Percentiles rank a stretch among this genome's conserved stretches.
Evolutionary conservation across 2,888 invertebrate genomes (phyloP).

Genomic region (Ochropleura leucogaster): DNA sequence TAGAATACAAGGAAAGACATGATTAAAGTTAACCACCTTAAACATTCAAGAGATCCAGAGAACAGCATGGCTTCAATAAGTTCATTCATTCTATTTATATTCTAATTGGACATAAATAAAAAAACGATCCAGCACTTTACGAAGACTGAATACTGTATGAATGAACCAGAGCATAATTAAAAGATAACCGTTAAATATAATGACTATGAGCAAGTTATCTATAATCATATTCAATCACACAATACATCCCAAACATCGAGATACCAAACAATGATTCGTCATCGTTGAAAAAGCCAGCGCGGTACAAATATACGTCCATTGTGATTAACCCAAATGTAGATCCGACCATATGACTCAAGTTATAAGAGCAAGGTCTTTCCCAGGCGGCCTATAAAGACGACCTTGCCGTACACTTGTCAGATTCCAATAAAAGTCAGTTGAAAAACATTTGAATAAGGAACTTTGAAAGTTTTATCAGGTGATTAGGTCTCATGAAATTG

Average conservation of each 20-base stretch:
- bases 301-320: conserved; percentile 54
- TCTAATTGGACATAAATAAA: conserved; percentile 27
- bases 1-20: conserved; percentile 23
- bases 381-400: conserved; percentile 58
- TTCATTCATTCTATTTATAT: conserved; percentile 12
- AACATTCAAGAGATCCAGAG: conserved; percentile 23
- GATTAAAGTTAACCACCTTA: conserved; percentile 25
- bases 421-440: conserved; percentile 39
- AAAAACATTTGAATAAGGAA: conserved; percentile 38
- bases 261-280: conserved; percentile 56
- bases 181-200: conserved; percentile 17
- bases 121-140: background rate
- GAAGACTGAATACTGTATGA: conserved; percentile 20
- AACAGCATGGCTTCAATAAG: conserved; percentile 24
- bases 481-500: background rate
- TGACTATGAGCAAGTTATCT: conserved; percentile 8
- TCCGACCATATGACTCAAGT: conserved; percentile 54
- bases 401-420: conserved; percentile 67
- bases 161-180: conserved; percentile 19
- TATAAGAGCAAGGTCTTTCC: conserved; percentile 72
- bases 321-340: conserved; percentile 61
- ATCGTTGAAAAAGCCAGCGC: conserved; percentile 40
- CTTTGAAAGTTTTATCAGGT: conserved; percentile 33
- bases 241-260: conserved; percentile 38
- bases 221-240: conserved; percentile 26